phyloP scores from a whole-genome alignment of 1,140 invertebrate genomes.

The Melitaea cinxia region DNA sequence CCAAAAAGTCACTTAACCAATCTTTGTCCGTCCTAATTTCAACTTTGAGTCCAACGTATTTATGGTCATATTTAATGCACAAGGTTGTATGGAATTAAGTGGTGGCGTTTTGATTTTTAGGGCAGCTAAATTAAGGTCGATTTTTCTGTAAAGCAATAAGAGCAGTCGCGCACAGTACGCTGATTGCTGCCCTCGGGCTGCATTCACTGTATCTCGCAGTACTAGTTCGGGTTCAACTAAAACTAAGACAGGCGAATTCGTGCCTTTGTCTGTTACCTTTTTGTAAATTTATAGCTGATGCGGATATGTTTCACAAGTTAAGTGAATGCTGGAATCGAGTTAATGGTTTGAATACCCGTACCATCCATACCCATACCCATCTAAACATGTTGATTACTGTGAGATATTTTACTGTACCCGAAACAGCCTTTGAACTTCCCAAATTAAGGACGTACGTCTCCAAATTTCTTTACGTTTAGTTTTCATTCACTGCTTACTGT shows the following conservation, averaged over 20 bases:
- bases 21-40: not conserved
- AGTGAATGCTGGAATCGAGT: not conserved
- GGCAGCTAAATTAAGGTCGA: constrained; percentile 23
- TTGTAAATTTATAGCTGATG: constrained; percentile 11
- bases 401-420: no score
- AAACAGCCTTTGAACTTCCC: no score
- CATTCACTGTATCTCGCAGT: constrained; percentile 35
- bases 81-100: not conserved
- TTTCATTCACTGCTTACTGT: no score
- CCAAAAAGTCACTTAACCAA: constrained; percentile 29
- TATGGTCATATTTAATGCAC: constrained; percentile 10
- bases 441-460: no score
- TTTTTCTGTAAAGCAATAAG: constrained; percentile 26
- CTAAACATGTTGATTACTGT: no score
- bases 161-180: constrained; percentile 9
- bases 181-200: constrained; percentile 47
- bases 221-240: constrained; percentile 44
- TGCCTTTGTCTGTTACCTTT: constrained; percentile 26
- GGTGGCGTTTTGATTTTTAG: constrained; percentile 32
- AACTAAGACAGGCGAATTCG: constrained; percentile 25
- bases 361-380: no score
- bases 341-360: no score
- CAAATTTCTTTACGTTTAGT: no score
- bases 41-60: not conserved
- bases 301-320: not conserved